Base-by-base conservation (phyloP, 2,797 vertebrate species). In the Decapterus maruadsi region DNA sequence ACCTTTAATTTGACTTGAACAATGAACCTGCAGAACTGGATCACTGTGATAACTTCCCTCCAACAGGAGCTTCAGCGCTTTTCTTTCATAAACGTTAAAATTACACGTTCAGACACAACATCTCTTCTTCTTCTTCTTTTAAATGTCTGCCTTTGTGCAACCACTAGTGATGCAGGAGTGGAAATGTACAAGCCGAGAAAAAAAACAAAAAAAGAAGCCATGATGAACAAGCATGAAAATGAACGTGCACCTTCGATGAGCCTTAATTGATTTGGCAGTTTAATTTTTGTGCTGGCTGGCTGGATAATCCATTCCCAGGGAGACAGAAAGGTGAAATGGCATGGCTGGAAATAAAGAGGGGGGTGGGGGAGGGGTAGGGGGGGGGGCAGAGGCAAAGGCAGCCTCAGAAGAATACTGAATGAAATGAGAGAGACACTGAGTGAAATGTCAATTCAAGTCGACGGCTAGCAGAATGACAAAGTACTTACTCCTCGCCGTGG, bases 361-460 rank as follows among this genome's bases (percentile, higher is more conserved):
- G 26, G 26, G 26, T 26, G 26, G 26, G 26, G 26, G 26, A 3
- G 16, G 70, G 62, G 81, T 68, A n/a, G 61, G 76, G 75, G 73
- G 31, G 51, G 16, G 68, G 62, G 81, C 70, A n/a, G 59, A 77
- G 75, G 73, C 36, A 55, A 60, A 80, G 56, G 68, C 74, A 67
- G 77, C 75, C 72, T 73, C 78, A 3, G 64, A 81, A 84, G 87
- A 83, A 87, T 88, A 77, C 84, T 62, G 82, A 85, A 81, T 80
- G 77, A 85, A 89, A 90, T 74, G 80, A 83, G 74, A 77, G 79
- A 81, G 26, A 26, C 77, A 68, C 74, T 81, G 84, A 82, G 80
- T 87, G 78, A 90, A 90, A 92, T 89, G 89, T 85, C 87, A 89
- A 81, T 90, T 88, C 58, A 70, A 84, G 83, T 77, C 43, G 45